A percentile compares a stretch with the other conserved stretches of the same genome.
Evolutionary conservation across 2,888 invertebrate genomes (phyloP).

Genomic region (Acronicta alni): DNA sequence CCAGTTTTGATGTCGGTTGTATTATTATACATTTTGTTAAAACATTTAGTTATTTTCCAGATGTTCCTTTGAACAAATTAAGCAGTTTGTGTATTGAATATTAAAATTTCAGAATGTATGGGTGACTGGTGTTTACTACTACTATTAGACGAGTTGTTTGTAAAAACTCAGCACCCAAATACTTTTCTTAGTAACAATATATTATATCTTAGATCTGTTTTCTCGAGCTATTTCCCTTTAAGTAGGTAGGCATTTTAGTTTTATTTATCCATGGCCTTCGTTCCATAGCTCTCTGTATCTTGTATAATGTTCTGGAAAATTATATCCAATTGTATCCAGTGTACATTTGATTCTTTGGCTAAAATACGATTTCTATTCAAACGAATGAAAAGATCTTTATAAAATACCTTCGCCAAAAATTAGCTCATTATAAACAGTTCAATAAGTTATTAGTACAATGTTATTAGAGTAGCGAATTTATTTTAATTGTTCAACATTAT

Average conservation of each 20-base stretch:
- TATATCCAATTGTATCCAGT: not conserved
- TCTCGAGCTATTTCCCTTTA: constrained; percentile 12
- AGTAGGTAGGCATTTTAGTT: constrained; percentile 14
- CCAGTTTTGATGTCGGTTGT: constrained; percentile 49
- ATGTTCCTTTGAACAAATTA: too few species aligned
- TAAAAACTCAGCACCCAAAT: not conserved
- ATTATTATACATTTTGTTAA: constrained; percentile 11
- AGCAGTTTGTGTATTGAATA: too few species aligned
- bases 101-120: too few species aligned
- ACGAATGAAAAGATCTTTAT: too few species aligned
- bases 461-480: not conserved
- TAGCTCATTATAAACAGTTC: not conserved
- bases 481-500: constrained; percentile 11
- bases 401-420: too few species aligned
- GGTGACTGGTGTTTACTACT: not conserved
- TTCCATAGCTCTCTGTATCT: not conserved
- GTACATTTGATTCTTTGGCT: too few species aligned
- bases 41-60: not conserved
- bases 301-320: not conserved
- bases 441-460: constrained; percentile 13
- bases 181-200: constrained; percentile 25
- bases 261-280: constrained; percentile 1
- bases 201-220: constrained; percentile 20
- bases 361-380: too few species aligned
- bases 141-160: not conserved